phyloP scores from a whole-genome alignment of 2,113 vertebrate genomes.

The Pelvicachromis taeniatus region DNA sequence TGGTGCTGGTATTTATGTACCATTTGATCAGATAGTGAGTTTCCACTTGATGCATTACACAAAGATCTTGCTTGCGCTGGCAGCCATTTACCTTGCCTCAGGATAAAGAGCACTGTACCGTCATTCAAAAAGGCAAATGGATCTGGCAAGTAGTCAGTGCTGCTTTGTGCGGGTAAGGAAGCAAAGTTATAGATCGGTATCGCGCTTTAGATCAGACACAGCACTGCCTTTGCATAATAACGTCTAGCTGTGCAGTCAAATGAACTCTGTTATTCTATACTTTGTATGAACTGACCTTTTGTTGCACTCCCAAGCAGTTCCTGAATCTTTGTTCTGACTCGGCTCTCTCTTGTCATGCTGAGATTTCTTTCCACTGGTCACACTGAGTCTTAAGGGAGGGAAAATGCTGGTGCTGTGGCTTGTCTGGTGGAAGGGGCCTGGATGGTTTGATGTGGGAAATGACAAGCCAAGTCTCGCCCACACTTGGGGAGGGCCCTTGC shows the following conservation, averaged over 20 bases:
- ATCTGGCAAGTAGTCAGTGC: not conserved
- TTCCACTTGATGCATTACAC: constrained; percentile 20
- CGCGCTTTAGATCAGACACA: not conserved
- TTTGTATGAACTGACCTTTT: constrained; percentile 22
- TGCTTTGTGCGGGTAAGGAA: constrained; percentile 13
- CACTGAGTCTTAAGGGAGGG: constrained; percentile 14
- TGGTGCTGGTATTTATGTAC: not conserved
- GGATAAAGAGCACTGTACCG: not conserved
- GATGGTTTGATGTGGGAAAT: constrained; percentile 6
- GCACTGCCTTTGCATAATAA: constrained; percentile 12
- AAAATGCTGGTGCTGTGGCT: constrained; percentile 23
- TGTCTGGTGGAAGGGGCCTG: constrained; percentile 3
- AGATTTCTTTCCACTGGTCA: constrained; percentile 49
- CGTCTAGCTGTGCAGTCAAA: constrained; percentile 6
- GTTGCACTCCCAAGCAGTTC: constrained; percentile 8
- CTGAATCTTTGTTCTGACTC: constrained; percentile 22
- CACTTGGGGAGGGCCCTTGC: not conserved
- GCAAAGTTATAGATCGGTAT: not conserved
- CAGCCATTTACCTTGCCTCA: not conserved
- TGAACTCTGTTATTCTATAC: constrained; percentile 20
- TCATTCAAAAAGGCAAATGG: not conserved
- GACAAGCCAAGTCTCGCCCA: constrained; percentile 13
- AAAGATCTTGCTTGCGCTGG: not conserved
- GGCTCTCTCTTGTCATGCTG: constrained; percentile 25
- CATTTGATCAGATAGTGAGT: constrained; percentile 20